Evolutionary conservation across 2,113 vertebrate genomes (phyloP).

Genomic region (Hemiprocne comata): DNA sequence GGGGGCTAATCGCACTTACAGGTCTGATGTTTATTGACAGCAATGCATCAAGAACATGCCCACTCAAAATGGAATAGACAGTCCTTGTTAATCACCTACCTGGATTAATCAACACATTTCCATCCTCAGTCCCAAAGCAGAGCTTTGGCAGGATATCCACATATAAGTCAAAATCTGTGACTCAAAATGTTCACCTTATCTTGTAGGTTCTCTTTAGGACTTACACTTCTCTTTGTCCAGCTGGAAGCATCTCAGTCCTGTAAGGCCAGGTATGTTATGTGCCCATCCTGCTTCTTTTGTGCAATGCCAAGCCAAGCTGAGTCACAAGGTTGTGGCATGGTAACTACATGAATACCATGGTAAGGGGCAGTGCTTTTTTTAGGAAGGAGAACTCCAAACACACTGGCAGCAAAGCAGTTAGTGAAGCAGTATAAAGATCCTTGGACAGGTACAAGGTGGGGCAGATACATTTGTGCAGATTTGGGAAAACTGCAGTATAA

Average conservation of each 20-base stretch:
- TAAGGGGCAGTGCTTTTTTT: not conserved
- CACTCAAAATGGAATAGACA: not conserved
- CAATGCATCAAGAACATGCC: not conserved
- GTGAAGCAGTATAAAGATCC: not conserved
- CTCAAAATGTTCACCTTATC: not conserved
- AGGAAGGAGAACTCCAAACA: not conserved
- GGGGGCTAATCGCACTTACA: not conserved
- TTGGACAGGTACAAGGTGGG: not conserved
- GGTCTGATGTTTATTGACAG: not conserved
- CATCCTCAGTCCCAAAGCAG: not conserved
- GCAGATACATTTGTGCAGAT: not conserved
- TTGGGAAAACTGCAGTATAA: not conserved
- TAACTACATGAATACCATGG: rapidly evolving
- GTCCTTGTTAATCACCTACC: not conserved
- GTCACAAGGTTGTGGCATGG: not conserved
- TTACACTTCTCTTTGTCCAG: not conserved
- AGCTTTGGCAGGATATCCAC: not conserved
- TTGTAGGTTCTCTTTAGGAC: not conserved
- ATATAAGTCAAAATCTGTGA: not conserved
- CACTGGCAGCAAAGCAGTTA: not conserved
- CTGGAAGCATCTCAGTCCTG: not conserved
- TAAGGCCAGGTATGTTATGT: not conserved
- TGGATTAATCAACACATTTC: not conserved
- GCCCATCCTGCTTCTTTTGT: not conserved
- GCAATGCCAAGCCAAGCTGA: not conserved